phyloP scores from a whole-genome alignment of 1,140 invertebrate genomes.

The Sinella curviseta region DNA sequence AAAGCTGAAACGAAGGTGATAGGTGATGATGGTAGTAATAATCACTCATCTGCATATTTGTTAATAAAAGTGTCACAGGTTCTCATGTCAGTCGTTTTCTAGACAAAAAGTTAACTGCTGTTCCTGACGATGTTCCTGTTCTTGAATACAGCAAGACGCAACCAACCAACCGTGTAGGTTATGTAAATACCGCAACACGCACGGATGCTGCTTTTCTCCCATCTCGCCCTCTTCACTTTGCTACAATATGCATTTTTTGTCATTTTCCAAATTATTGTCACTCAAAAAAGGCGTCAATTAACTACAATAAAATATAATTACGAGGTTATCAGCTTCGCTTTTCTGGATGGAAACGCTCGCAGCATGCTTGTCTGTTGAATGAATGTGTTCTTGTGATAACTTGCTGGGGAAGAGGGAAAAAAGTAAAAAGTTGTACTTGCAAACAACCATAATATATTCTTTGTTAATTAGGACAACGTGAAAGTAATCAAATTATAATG shows the following conservation, averaged over 20 bases:
- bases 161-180: too few species aligned
- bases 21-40: background rate
- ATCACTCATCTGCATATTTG: slow-evolving; percentile 26
- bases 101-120: background rate
- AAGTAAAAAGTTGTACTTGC: background rate
- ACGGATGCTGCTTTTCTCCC: too few species aligned
- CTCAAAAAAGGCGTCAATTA: slow-evolving; percentile 18
- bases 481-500: slow-evolving; percentile 27
- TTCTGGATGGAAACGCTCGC: background rate
- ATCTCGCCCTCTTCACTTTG: too few species aligned
- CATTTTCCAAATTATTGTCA: slow-evolving; percentile 23
- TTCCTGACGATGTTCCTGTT: background rate
- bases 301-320: slow-evolving; percentile 19
- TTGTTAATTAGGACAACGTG: slow-evolving; percentile 24
- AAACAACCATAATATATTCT: slow-evolving; percentile 8
- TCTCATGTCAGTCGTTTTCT: background rate
- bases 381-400: too few species aligned
- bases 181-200: too few species aligned
- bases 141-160: background rate
- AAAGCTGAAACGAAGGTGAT: background rate
- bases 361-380: background rate
- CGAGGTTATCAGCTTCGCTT: slow-evolving; percentile 5
- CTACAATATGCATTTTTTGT: too few species aligned
- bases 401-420: background rate
- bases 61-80: slow-evolving; percentile 25